phyloP scores from a whole-genome alignment of 2,113 vertebrate species.

The Caracal caracal region DNA sequence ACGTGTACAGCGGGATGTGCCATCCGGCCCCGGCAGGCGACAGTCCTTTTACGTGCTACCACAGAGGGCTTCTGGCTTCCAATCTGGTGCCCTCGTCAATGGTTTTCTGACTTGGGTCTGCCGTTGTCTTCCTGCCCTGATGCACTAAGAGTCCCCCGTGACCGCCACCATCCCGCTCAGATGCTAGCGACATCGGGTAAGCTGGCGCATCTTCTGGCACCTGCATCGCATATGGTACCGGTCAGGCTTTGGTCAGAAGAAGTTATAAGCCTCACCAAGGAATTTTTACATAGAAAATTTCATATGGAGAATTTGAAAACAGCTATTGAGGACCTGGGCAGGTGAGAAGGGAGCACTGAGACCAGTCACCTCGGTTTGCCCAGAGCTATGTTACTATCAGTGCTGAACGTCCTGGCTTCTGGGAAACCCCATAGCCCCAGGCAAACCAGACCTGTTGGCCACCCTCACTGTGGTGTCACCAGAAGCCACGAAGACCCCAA shows the following conservation, averaged over 20 bases:
- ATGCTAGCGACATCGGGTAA: not conserved
- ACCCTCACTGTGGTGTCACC: not conserved
- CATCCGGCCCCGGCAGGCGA: too few species aligned
- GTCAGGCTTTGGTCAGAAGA: not conserved
- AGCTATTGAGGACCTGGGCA: not conserved
- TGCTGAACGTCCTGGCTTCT: not conserved
- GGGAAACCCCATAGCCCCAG: not conserved
- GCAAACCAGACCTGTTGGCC: not conserved
- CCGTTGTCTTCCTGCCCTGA: not conserved
- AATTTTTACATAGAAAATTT: not conserved
- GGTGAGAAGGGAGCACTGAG: not conserved
- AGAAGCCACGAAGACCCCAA: not conserved
- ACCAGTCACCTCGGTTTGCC: not conserved
- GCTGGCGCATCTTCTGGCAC: not conserved
- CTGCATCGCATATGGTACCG: too few species aligned
- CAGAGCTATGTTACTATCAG: not conserved
- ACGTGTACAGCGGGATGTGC: not conserved
- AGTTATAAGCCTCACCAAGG: too few species aligned
- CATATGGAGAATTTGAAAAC: not conserved
- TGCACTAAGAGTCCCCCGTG: not conserved
- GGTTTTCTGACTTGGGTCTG: not conserved
- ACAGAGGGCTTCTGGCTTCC: not conserved
- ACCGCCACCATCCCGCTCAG: not conserved
- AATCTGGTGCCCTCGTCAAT: not conserved
- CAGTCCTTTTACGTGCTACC: not conserved